Percentiles rank a stretch among this genome's conserved stretches.
Evolutionary conservation across 2,113 vertebrate genomes (phyloP).

Genomic region (Mastomys coucha): DNA sequence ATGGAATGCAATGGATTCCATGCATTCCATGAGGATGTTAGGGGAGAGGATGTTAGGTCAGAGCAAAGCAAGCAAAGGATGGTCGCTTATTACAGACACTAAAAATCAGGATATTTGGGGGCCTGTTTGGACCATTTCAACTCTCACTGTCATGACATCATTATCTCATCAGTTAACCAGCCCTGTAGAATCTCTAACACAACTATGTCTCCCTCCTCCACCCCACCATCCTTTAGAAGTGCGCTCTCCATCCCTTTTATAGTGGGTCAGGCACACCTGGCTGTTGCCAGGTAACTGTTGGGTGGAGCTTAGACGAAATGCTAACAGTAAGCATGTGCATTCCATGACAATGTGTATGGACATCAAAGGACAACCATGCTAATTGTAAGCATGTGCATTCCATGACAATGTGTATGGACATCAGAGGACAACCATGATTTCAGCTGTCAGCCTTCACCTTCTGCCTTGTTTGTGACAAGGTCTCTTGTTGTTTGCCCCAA

Average conservation of each 20-base stretch:
- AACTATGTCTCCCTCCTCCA: rapidly evolving
- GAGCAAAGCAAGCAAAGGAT: not conserved
- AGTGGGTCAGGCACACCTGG: too few relatives aligned
- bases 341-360: not conserved
- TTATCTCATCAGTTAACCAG: not conserved
- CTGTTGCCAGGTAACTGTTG: too few relatives aligned
- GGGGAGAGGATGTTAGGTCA: not conserved
- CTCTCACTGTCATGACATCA: not conserved
- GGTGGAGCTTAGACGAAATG: too few relatives aligned
- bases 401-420: not conserved
- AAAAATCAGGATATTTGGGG: not conserved
- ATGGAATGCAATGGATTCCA: too few relatives aligned
- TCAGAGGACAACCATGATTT: not conserved
- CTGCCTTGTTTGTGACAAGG: not conserved
- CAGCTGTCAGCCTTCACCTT: not conserved
- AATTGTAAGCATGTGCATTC: not conserved
- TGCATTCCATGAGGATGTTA: too few relatives aligned
- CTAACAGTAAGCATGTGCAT: not conserved
- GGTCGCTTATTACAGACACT: not conserved
- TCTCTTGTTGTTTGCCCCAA: not conserved
- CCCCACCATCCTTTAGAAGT: not conserved
- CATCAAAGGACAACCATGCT: not conserved
- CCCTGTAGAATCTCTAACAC: not conserved
- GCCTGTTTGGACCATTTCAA: not conserved
- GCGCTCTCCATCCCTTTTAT: too few relatives aligned